Evolutionary conservation across 2,888 invertebrate species (phyloP).

Genomic region (Sussaba pulchella): DNA sequence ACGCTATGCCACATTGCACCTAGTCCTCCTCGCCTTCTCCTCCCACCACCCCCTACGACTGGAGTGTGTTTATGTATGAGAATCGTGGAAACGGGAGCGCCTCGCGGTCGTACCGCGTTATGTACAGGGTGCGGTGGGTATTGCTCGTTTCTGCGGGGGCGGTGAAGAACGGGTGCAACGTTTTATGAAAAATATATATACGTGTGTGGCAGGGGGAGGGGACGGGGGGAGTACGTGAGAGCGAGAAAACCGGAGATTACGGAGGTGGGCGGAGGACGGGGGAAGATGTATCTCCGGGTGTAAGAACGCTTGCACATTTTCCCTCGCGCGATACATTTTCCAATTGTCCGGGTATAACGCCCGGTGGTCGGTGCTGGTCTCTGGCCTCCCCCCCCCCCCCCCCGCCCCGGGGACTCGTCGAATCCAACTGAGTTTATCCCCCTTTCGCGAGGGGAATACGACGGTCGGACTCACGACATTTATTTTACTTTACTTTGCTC

Average conservation of each 20-base stretch:
- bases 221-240: no score
- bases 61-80: slow-evolving; percentile 37
- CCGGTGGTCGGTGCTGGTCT: background rate
- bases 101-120: background rate
- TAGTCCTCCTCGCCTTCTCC: no score
- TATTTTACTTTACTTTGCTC: slow-evolving; percentile 9
- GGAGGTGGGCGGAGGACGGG: background rate
- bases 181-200: slow-evolving; percentile 27
- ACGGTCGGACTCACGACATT: slow-evolving; percentile 11
- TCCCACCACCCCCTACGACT: background rate
- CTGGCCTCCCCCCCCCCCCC: background rate
- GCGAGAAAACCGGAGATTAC: background rate
- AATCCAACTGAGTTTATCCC: slow-evolving; percentile 43
- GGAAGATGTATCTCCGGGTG: slow-evolving; percentile 32
- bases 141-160: slow-evolving; percentile 36
- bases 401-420: slow-evolving; percentile 51
- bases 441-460: slow-evolving; percentile 49
- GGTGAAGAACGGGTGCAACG: slow-evolving; percentile 25
- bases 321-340: slow-evolving; percentile 30
- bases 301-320: slow-evolving; percentile 40
- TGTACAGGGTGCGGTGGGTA: slow-evolving; percentile 23
- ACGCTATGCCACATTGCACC: background rate
- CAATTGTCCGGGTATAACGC: slow-evolving; percentile 22
- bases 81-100: slow-evolving; percentile 19
- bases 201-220: no score